Conservation (phyloP, 2,797 vertebrate species). For the Helicolenus hilgendorfi region DNA sequence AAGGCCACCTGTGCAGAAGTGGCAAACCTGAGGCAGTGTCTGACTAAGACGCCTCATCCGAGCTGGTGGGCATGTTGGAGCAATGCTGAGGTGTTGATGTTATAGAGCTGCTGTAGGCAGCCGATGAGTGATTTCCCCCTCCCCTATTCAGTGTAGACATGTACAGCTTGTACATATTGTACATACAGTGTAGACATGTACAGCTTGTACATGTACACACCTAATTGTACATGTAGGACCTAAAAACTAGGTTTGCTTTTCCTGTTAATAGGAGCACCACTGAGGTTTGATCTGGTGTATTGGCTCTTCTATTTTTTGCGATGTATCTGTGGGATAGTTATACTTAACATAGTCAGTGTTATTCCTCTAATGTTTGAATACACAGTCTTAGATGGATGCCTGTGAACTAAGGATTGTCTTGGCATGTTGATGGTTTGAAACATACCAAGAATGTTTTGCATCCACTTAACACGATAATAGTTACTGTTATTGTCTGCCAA, state of each 20-base stretch:
- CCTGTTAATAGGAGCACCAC: not conserved
- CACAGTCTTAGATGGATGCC: not conserved
- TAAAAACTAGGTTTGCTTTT: not conserved
- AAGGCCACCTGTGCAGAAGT: not conserved
- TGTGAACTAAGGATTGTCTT: not conserved
- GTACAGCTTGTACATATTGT: not conserved
- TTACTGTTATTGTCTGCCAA: not conserved
- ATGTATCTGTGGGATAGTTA: not conserved
- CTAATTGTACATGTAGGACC: not conserved
- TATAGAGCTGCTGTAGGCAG: not conserved
- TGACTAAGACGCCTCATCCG: not conserved
- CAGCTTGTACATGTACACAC: not conserved
- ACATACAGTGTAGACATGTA: not conserved
- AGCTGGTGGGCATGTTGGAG: slow-evolving; percentile 1
- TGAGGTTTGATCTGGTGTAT: not conserved
- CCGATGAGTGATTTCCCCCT: not conserved
- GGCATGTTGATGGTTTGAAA: not conserved
- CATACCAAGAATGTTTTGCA: not conserved
- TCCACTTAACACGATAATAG: not conserved
- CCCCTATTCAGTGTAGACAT: not conserved
- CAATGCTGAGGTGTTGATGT: not conserved
- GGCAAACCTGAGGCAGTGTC: not conserved
- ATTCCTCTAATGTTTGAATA: not conserved
- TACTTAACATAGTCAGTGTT: not conserved
- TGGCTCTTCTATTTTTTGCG: not conserved